Base-by-base conservation (phyloP, 2,888 invertebrate genomes). In the Venusia cambrica region DNA sequence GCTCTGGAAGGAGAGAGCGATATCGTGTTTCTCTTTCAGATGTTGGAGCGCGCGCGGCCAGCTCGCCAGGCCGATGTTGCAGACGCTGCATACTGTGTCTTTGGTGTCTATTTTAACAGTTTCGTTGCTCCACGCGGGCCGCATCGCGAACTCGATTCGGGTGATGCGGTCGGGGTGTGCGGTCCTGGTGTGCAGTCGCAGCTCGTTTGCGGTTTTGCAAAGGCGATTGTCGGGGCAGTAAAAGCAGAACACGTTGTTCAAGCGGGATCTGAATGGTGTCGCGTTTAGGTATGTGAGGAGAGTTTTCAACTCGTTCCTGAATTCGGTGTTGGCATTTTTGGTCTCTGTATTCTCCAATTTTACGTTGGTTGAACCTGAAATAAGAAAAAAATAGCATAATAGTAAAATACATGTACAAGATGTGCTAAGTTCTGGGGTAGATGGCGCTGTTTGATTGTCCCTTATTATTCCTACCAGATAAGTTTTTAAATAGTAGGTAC, bases 31-130 rank as follows among this genome's bases (percentile, higher is more conserved):
- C 0, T 57, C 48, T 2, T 54, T 51, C 0, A 83, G 39, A 38
- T 84, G 83, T 2, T 41, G 40, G 7, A 81, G 67, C 62, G 75
- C 62, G 0, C 64, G 57, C 4, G 62, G 62, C 83, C 83, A 83
- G 0, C 51, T 45, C 0, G 20, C 0, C 69, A 53, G 0, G 43
- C 25, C 0, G 13, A 16, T 1, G 27, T 53, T 0, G 49, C 62
- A 40, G 0, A 10, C 8, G 0, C 1, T 12, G 27, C 83, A 83
- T 0, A 54, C 37, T 0, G 78, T 39, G 9, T 66, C 51, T 0
- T 63, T 37, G 0, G 78, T 61, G 4, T 84, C 83, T 0, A 84
- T 13, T 39, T 74, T 73, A 0, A 81, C 14, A 0, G 73, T 57
- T 38, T 81, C 77, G 28, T 83, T 72, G 7, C 53, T 14, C 54